Evolutionary conservation across 2,113 vertebrate species (phyloP).

Genomic region (Alouatta palliata): DNA sequence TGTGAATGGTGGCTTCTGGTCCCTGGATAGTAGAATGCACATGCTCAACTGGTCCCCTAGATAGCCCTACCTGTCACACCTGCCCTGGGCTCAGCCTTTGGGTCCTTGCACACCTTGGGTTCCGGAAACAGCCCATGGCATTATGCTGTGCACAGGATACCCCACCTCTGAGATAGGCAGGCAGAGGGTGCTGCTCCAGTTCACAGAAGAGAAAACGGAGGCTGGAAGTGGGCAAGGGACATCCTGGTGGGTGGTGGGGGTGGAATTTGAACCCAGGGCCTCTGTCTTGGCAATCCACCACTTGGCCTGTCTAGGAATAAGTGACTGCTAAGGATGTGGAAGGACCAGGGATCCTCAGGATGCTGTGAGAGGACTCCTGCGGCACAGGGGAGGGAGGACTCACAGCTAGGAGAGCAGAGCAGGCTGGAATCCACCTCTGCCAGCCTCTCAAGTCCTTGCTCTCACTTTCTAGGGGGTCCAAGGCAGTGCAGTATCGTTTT

Average conservation of each 20-base stretch:
- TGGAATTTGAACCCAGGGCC: background rate
- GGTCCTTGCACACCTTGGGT: background rate
- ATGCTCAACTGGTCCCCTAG: background rate
- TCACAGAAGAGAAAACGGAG: background rate
- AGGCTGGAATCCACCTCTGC: too few relatives aligned
- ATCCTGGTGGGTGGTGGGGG: rapidly evolving
- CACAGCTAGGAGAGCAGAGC: background rate
- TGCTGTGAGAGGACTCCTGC: too few relatives aligned
- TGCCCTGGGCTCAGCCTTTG: background rate
- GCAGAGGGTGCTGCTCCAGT: background rate
- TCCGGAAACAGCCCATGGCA: background rate
- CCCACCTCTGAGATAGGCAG: background rate
- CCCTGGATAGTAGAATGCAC: background rate
- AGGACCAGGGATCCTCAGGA: background rate
- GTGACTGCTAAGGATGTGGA: background rate
- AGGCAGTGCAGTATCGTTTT: too few relatives aligned
- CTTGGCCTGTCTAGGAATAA: background rate
- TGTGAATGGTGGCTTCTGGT: background rate
- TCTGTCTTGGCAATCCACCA: background rate
- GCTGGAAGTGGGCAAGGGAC: background rate
- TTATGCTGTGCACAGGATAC: background rate
- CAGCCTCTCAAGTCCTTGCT: background rate
- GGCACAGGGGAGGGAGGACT: background rate
- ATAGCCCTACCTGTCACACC: background rate
- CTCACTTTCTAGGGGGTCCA: background rate